Conservation (phyloP, 2,888 invertebrate species). For the Ypsolopha sequella region DNA sequence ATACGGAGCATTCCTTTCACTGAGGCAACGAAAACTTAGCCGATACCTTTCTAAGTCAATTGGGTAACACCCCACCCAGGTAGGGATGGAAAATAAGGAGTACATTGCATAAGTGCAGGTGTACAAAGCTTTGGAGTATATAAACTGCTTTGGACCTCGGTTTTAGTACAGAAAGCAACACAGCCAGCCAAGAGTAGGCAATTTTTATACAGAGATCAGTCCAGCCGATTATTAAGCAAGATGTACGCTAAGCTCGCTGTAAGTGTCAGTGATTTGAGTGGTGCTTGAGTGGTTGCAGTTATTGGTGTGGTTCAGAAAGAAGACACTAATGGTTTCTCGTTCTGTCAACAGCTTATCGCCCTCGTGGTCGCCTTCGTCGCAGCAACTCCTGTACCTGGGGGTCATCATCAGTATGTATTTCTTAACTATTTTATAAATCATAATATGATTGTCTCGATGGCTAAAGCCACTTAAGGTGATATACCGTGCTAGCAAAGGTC, state of each 20-base stretch:
- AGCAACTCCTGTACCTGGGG: conserved; percentile 51
- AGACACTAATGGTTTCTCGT: neutral
- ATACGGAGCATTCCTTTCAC: conserved; percentile 26
- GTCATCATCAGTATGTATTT: conserved; percentile 48
- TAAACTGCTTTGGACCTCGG: conserved; percentile 39
- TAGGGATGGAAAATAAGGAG: conserved; percentile 59
- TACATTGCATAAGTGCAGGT: conserved; percentile 22
- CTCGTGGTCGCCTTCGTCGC: conserved; percentile 40
- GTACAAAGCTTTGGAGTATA: conserved; percentile 25
- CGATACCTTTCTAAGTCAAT: conserved; percentile 36
- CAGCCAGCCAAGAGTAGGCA: conserved; percentile 42
- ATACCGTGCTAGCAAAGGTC: too few relatives aligned
- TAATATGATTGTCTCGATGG: neutral
- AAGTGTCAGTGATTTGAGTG: conserved; percentile 22
- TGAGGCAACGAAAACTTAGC: conserved; percentile 3
- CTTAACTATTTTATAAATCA: neutral
- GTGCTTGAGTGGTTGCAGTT: too few relatives aligned
- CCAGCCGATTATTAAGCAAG: conserved; percentile 50
- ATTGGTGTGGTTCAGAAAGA: neutral
- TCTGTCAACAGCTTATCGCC: conserved; percentile 41
- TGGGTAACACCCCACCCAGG: conserved; percentile 33
- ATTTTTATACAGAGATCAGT: conserved; percentile 46
- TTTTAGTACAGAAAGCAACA: conserved; percentile 31
- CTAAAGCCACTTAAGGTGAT: too few relatives aligned
- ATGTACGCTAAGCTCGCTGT: conserved; percentile 67